Evolutionary conservation across 2,888 invertebrate species (phyloP).

Genomic region (Physocephala rufipes): DNA sequence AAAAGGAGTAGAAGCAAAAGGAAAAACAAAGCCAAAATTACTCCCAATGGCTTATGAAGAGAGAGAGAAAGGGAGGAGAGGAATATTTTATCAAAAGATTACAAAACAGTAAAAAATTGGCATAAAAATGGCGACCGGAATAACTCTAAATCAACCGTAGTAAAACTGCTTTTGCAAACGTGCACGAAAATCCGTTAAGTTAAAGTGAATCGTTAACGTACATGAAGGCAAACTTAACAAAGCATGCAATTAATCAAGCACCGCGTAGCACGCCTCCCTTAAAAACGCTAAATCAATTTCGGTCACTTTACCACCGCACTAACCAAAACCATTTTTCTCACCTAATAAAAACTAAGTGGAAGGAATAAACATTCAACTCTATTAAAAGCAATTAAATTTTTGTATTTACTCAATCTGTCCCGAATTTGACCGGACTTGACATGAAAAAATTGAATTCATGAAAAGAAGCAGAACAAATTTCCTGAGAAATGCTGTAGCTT

Average conservation of each 20-base stretch:
- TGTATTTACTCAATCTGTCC: too few relatives aligned
- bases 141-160: conserved; percentile 33
- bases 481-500: too few relatives aligned
- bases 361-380: too few relatives aligned
- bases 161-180: conserved; percentile 29
- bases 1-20: not conserved
- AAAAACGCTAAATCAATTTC: not conserved
- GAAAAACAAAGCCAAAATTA: not conserved
- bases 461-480: too few relatives aligned
- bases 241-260: conserved; percentile 37
- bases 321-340: not conserved
- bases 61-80: not conserved
- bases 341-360: too few relatives aligned
- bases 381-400: too few relatives aligned
- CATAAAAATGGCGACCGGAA: conserved; percentile 14
- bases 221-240: conserved; percentile 35
- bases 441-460: too few relatives aligned
- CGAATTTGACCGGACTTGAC: too few relatives aligned
- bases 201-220: conserved; percentile 24
- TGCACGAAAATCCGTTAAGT: conserved; percentile 23
- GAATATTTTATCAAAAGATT: too few relatives aligned
- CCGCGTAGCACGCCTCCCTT: conserved; percentile 28
- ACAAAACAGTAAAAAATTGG: not conserved
- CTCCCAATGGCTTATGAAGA: not conserved
- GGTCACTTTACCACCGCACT: not conserved